Base-by-base conservation (phyloP, 2,888 invertebrate genomes). In the Opisthograptis luteolata region DNA sequence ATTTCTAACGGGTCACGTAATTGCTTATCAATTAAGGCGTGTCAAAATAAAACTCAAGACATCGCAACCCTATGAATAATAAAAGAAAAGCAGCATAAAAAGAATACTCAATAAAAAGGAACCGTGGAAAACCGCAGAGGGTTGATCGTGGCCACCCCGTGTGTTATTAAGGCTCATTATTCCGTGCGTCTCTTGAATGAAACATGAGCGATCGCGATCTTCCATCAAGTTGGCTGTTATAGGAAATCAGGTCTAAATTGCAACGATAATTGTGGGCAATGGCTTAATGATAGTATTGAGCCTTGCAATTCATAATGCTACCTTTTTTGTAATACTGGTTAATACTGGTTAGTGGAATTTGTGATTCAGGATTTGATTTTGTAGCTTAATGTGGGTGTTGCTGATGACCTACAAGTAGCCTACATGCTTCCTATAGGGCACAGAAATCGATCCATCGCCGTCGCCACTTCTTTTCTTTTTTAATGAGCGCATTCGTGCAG, bases 181-280 rank as follows among this genome's bases (percentile, higher is more conserved):
- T 73, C 74, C 72, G 55, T 67, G 66, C 68, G 62, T 49, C 68
- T 72, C 49, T 52, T 85, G 83, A 81, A 87, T 87, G 74, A 81
- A 79, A 76, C 76, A 86, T 85, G 84, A 84, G 76, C 65, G 80
- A 78, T 75, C 70, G 77, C 77, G 79, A 79, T 81, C 77, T 73
- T 67, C 60, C 58, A 59, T 66, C 59, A 66, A 74, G 74, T 74
- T 75, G 70, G 76, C 73, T 50, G 77, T 81, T 80, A 80, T 65
- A 60, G 77, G 69, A 81, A 82, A 79, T 79, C 63, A 71, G 66
- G 63, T 70, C 69, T 73, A 76, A 78, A 75, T 75, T 76, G 71
- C 65, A 64, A 58, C 48, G 63, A 68, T 81, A 80, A 83, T 82
- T 80, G 72, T 62, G 53, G 55, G 56, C 47, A 58, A 62, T 59